Evolutionary conservation across 2,113 vertebrate species (phyloP), one percentile per base, ranked within the genome.

Genomic region (Alligator mississippiensis): DNA sequence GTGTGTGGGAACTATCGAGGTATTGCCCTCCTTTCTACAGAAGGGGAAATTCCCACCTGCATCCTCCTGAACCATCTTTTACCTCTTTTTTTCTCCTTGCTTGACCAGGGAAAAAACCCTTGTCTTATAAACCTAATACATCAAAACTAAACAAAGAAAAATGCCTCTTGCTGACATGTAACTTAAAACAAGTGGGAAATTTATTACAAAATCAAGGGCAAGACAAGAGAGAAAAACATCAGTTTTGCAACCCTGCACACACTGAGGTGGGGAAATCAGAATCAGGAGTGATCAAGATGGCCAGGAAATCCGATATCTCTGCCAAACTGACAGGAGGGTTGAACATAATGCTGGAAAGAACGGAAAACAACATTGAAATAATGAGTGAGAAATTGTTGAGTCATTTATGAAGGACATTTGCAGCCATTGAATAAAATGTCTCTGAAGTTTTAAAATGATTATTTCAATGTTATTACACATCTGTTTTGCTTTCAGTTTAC

Each of bases 261-360:
- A 70, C 30, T 21, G 10, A 21, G 18, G 17, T 70, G 30, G 66
- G 18, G 19, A 70, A 70, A 70, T 70, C 64, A 30, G 27, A 68
- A 17, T 66, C 64, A 68, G 30, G 62, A 84, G 28, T 61, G 10
- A 18, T 62, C 62, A 82, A 27, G 87, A 76, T 24, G 55, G 21
- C 24, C 10, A 54, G 55, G 14, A 86, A 77, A 85, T 38, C 28
- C 22, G 84, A 21, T 88, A 84, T 82, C 3, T 34, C 61, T 70
- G 14, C 11, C 19, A 70, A 0, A 22, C 59, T 24, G 62, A 12
- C 61, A 2, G 1, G 30, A 9, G 38, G 10, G 21, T 63, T 76
- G 30, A n/a, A 22, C 2, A 3, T 4, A 2, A 3, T 80, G 3
- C 21, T 68, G 27, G 28, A 5, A 38, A 61, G 70, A 80, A 21